Conservation (phyloP, 2,113 vertebrate species). For the Aplodontia rufa region DNA sequence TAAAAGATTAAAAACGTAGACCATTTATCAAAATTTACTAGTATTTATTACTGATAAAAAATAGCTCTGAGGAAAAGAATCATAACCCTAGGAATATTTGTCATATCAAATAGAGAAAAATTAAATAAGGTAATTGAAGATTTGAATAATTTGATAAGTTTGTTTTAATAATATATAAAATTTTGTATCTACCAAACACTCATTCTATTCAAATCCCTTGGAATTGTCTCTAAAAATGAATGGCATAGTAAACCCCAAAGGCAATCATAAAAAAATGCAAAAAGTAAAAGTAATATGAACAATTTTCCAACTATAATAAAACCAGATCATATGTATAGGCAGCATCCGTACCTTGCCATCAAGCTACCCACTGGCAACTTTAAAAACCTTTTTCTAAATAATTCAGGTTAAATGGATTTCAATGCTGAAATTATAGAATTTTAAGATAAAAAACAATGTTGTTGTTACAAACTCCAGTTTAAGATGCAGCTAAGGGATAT, state of each 20-base stretch:
- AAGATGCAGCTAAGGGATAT: neutral
- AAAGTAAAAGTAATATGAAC: neutral
- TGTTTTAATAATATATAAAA: neutral
- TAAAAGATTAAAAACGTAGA: neutral
- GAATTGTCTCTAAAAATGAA: neutral
- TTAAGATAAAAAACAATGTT: neutral
- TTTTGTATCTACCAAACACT: neutral
- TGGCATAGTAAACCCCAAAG: neutral
- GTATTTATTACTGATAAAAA: neutral
- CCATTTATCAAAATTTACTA: neutral
- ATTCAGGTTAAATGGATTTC: neutral
- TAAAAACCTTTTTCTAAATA: conserved; percentile 8
- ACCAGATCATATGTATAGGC: neutral
- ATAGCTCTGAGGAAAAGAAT: neutral
- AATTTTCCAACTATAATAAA: neutral
- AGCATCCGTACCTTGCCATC: neutral
- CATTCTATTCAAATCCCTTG: neutral
- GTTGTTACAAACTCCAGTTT: neutral
- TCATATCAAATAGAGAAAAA: neutral
- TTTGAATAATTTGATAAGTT: neutral
- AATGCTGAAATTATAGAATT: neutral
- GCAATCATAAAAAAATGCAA: neutral
- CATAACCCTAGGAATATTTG: neutral
- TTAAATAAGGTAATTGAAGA: neutral
- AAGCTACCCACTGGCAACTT: neutral